phyloP scores from a whole-genome alignment of 2,888 invertebrate species.

The Stenchaetothrips biformis region DNA sequence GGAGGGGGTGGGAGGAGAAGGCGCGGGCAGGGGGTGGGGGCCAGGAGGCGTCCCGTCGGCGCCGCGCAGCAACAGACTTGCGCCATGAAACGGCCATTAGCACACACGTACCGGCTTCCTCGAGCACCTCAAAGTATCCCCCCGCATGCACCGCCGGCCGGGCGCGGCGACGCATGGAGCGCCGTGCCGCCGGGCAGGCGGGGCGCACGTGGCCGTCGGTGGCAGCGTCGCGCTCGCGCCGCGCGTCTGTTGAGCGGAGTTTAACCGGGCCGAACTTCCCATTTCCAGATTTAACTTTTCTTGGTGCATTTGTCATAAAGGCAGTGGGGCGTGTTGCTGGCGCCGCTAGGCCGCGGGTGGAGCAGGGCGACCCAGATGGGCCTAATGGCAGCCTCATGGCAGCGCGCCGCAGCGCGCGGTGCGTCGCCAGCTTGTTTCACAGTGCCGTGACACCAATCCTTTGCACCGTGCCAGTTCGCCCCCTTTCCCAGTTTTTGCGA shows the following conservation, averaged over 20 bases:
- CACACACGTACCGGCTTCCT: not conserved
- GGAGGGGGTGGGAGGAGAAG: too few relatives aligned
- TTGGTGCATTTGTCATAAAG: not conserved
- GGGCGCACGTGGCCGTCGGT: not conserved
- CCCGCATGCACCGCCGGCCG: not conserved
- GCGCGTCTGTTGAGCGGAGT: not conserved
- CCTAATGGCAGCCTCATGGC: too few relatives aligned
- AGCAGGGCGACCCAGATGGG: not conserved
- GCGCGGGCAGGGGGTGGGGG: too few relatives aligned
- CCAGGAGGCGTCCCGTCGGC: too few relatives aligned
- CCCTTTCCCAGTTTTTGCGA: too few relatives aligned
- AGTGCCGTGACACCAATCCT: too few relatives aligned
- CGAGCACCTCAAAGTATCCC: not conserved
- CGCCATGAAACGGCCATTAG: not conserved
- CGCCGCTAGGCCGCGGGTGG: not conserved
- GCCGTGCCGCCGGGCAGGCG: not conserved
- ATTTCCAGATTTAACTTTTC: not conserved
- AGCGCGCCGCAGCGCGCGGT: not conserved
- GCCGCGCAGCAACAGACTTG: not conserved
- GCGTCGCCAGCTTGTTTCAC: not conserved
- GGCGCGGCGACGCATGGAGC: not conserved
- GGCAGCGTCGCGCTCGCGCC: not conserved
- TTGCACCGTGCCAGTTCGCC: too few relatives aligned
- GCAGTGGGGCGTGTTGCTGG: not conserved
- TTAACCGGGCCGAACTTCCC: not conserved